phyloP scores from a whole-genome alignment of 2,113 vertebrate genomes.

The Bagarius yarrelli region DNA sequence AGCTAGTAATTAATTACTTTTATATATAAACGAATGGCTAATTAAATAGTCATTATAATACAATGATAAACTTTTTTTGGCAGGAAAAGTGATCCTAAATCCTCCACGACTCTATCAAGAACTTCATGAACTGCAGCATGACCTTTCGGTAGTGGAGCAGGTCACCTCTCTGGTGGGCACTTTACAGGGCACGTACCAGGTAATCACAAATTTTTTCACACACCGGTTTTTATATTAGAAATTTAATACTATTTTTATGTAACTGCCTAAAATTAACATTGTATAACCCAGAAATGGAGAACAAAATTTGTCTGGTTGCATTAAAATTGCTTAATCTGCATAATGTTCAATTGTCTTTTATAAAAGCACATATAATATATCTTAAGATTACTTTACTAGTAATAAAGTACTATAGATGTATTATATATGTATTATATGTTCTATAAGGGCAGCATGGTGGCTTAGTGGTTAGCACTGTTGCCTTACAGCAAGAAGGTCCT shows the following conservation, averaged over 20 bases:
- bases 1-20: too few species aligned
- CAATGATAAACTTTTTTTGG: constrained; percentile 10
- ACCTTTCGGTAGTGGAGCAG: constrained; percentile 88
- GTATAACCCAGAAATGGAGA: not conserved
- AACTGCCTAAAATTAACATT: not conserved
- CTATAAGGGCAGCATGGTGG: too few species aligned
- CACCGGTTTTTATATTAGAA: not conserved
- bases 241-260: not conserved
- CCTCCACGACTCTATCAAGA: constrained; percentile 93
- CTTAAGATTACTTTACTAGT: too few species aligned
- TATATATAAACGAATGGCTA: too few species aligned
- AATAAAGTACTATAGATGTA: too few species aligned
- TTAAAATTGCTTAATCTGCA: not conserved
- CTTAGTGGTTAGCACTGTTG: too few species aligned
- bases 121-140: constrained; percentile 90
- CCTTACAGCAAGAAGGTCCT: too few species aligned
- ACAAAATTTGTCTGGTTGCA: constrained; percentile 20
- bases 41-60: too few species aligned
- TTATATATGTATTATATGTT: too few species aligned
- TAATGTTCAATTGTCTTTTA: too few species aligned
- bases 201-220: constrained; percentile 57
- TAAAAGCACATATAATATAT: too few species aligned
- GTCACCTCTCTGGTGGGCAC: constrained; percentile 89
- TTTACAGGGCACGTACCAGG: constrained; percentile 92
- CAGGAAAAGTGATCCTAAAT: constrained; percentile 85